Percentiles rank a stretch among this genome's conserved stretches.
phyloP scores from a whole-genome alignment of 2,888 invertebrate genomes.

The Stegophylla sp. region DNA sequence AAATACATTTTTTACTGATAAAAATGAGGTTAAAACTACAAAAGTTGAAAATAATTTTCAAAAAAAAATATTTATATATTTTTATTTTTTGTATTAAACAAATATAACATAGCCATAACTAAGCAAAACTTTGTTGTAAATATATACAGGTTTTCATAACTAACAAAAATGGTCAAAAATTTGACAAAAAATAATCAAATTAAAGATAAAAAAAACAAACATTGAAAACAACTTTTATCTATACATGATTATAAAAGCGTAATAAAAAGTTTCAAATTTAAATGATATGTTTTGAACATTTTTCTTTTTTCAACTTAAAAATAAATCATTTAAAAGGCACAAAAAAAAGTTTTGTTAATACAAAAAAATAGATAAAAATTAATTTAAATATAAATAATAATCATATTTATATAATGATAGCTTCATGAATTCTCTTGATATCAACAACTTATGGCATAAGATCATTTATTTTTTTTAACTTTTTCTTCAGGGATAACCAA shows the following conservation, averaged over 20 bases:
- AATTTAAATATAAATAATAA: slow-evolving; percentile 24
- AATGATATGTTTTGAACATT: slow-evolving; percentile 53
- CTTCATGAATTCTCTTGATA: slow-evolving; percentile 43
- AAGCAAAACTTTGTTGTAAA: too few species aligned
- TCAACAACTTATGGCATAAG: slow-evolving; percentile 47
- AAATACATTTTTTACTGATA: too few species aligned
- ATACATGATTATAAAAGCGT: slow-evolving; percentile 5
- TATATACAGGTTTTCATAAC: too few species aligned
- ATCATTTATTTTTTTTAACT: slow-evolving; percentile 48
- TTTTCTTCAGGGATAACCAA: slow-evolving; percentile 49
- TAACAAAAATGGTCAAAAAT: too few species aligned
- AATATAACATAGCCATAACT: too few species aligned
- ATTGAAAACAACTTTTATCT: too few species aligned
- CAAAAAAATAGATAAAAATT: slow-evolving; percentile 51
- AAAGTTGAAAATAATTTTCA: too few species aligned
- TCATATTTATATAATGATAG: slow-evolving; percentile 41
- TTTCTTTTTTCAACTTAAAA: slow-evolving; percentile 33
- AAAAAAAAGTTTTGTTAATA: slow-evolving; percentile 43
- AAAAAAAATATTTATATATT: too few species aligned
- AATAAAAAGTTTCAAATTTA: slow-evolving; percentile 46
- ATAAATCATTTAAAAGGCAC: slow-evolving; percentile 29
- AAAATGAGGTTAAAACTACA: too few species aligned
- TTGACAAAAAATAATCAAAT: slow-evolving; percentile 29
- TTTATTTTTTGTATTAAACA: too few species aligned
- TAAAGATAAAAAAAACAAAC: slow-evolving; percentile 41